These are phyloP conservation scores for Triops longicaudatus DNA, from an alignment of 1,140 invertebrate species.

Conservation along the genomic window DNA sequence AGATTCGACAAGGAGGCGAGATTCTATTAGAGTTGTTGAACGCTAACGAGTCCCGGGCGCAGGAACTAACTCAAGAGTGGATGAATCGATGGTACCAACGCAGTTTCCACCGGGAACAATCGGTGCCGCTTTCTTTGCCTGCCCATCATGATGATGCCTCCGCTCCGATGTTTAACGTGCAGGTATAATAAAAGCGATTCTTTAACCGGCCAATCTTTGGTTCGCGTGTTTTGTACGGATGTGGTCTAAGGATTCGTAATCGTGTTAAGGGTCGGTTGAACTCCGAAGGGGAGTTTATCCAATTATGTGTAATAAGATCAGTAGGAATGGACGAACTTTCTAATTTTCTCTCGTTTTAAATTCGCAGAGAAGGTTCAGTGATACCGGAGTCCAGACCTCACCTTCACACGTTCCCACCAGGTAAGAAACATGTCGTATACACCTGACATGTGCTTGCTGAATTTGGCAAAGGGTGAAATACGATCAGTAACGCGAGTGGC, in stretches of 20 bases:
- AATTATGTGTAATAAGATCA: constrained; percentile 16
- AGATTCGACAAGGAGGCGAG: neutral
- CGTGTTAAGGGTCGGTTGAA: neutral
- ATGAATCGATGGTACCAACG: constrained; percentile 24
- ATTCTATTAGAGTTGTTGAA: constrained; percentile 22
- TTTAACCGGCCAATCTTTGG: neutral
- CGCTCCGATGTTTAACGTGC: neutral
- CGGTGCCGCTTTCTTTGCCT: neutral
- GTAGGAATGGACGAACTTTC: neutral
- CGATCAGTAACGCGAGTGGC: no score
- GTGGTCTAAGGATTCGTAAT: neutral
- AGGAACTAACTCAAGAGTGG: constrained; percentile 28
- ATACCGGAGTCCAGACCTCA: neutral
- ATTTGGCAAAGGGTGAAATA: no score
- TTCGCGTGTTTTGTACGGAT: neutral
- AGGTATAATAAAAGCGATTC: constrained; percentile 5
- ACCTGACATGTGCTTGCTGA: neutral
- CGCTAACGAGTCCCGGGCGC: constrained; percentile 19
- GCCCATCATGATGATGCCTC: neutral
- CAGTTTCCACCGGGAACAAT: neutral
- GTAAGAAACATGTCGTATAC: neutral
- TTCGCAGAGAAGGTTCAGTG: neutral
- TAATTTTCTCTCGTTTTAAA: neutral
- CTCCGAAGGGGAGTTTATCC: neutral
- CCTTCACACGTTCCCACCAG: neutral